Conservation (phyloP, 2,888 invertebrate species). For the Caenorhabditis doughertyi region DNA sequence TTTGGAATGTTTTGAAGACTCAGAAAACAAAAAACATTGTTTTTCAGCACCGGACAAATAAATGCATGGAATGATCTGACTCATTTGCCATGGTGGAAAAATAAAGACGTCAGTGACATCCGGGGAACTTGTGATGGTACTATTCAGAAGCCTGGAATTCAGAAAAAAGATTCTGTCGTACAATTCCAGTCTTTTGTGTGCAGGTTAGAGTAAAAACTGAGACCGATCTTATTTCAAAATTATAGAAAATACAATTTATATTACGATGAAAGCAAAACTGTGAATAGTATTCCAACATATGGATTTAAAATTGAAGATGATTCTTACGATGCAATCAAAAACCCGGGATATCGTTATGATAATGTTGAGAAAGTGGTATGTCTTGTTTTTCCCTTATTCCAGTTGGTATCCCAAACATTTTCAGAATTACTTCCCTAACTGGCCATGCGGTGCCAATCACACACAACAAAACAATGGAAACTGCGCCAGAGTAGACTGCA, state of each 20-base stretch:
- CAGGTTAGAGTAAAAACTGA: conserved; percentile 57
- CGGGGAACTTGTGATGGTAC: conserved; percentile 74
- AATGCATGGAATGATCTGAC: conserved; percentile 63
- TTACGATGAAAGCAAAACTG: conserved; percentile 62
- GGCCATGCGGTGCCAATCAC: conserved; percentile 71
- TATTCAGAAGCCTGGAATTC: conserved; percentile 74
- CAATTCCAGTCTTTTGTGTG: conserved; percentile 76
- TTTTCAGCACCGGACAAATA: conserved; percentile 63
- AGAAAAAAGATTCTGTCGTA: conserved; percentile 69
- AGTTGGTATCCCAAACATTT: background rate
- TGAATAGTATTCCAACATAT: conserved; percentile 70
- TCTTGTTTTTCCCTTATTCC: background rate
- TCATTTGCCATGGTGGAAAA: conserved; percentile 67
- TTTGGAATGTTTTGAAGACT: conserved; percentile 7
- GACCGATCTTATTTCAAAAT: too few relatives aligned
- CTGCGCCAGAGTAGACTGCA: conserved; percentile 58
- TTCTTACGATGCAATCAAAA: conserved; percentile 69
- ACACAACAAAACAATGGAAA: conserved; percentile 52
- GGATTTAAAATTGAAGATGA: conserved; percentile 69
- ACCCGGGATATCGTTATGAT: conserved; percentile 70
- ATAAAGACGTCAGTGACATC: conserved; percentile 54
- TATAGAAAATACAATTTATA: conserved; percentile 70
- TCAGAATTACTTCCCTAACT: conserved; percentile 73
- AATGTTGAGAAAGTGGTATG: conserved; percentile 69
- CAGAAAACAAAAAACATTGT: background rate